Percentiles rank a stretch among this genome's conserved stretches.
These are phyloP conservation scores for Drosophila oshimai DNA, from an alignment of 1,140 invertebrate genomes.

Conservation along the genomic window DNA sequence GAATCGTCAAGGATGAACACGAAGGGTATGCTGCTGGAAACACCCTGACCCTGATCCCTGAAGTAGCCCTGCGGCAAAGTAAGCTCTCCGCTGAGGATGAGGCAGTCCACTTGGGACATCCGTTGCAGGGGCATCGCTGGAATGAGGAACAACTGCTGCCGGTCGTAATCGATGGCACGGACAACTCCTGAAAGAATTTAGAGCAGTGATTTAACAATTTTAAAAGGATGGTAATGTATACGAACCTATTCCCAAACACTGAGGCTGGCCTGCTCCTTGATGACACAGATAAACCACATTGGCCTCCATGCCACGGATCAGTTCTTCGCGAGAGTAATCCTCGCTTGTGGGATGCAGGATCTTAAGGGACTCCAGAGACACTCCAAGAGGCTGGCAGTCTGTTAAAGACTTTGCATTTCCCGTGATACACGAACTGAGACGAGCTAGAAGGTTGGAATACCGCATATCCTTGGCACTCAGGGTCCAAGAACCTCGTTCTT, in stretches of 20 bases:
- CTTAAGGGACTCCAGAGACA: slow-evolving; percentile 37
- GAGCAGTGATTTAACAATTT: neutral
- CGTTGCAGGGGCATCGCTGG: slow-evolving; percentile 43
- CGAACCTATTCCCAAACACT: slow-evolving; percentile 76
- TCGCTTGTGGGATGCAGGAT: slow-evolving; percentile 31
- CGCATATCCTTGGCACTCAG: slow-evolving; percentile 73
- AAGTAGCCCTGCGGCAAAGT: slow-evolving; percentile 67
- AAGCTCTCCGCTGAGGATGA: slow-evolving; percentile 59
- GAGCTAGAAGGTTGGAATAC: slow-evolving; percentile 60
- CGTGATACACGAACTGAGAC: slow-evolving; percentile 49
- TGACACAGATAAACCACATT: slow-evolving; percentile 70
- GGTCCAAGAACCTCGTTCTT: slow-evolving; percentile 35
- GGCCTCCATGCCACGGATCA: slow-evolving; percentile 62
- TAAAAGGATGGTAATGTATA: neutral
- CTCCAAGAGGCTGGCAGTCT: slow-evolving; percentile 38
- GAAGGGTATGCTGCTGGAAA: slow-evolving; percentile 57
- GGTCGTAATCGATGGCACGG: slow-evolving; percentile 58
- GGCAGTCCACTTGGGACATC: slow-evolving; percentile 49
- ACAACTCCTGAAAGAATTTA: slow-evolving; percentile 57
- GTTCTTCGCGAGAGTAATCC: slow-evolving; percentile 17
- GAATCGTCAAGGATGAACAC: slow-evolving; percentile 60
- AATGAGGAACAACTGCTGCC: slow-evolving; percentile 49
- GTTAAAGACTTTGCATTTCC: slow-evolving; percentile 54
- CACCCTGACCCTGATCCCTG: slow-evolving; percentile 53
- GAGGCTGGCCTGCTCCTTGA: neutral